Evolutionary conservation across 2,797 vertebrate species (phyloP).

Genomic region (Protosalanx chinensis): DNA sequence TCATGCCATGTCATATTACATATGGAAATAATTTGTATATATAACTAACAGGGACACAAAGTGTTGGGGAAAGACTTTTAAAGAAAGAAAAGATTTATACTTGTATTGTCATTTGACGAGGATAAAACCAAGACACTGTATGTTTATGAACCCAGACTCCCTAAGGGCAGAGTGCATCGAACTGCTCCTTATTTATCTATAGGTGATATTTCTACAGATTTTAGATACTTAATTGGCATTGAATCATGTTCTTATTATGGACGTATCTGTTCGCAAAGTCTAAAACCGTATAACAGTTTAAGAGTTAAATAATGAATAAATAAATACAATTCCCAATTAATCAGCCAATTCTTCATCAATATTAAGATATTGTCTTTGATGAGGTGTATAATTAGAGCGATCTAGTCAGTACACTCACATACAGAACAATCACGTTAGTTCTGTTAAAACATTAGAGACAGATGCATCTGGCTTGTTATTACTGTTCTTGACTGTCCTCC

Average conservation of each 20-base stretch:
- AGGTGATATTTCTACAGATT: neutral
- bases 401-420: too few species aligned
- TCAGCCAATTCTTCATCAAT: neutral
- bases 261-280: neutral
- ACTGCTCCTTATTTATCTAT: neutral
- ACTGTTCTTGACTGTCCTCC: too few species aligned
- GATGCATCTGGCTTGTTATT: too few species aligned
- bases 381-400: too few species aligned
- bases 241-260: neutral
- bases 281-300: neutral
- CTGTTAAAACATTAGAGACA: too few species aligned
- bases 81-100: neutral
- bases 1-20: slow-evolving; percentile 32
- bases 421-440: too few species aligned
- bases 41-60: slow-evolving; percentile 27
- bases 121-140: neutral
- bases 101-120: slow-evolving; percentile 1
- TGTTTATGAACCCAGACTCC: neutral
- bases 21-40: slow-evolving; percentile 36
- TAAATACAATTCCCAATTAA: neutral
- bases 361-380: neutral
- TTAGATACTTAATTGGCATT: too few species aligned
- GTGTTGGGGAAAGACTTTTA: slow-evolving; percentile 18
- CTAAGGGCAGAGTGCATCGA: neutral
- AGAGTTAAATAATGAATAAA: neutral